Evolutionary conservation across 2,888 invertebrate genomes (phyloP).

Genomic region (Rhabditoides inermis): DNA sequence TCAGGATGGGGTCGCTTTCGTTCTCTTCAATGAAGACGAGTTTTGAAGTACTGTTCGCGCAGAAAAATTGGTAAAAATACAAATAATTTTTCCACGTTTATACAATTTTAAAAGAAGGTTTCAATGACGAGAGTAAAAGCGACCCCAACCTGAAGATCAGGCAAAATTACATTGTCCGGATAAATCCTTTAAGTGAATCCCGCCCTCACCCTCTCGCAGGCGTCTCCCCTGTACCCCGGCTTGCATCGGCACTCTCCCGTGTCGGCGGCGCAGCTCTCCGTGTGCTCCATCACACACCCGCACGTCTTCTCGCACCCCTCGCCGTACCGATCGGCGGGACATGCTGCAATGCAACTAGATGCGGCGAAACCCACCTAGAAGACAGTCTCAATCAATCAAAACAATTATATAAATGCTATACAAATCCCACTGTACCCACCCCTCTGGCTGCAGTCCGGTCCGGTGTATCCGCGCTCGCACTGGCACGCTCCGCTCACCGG

Average conservation of each 20-base stretch:
- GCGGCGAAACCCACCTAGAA: neutral
- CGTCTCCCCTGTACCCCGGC: slow-evolving; percentile 43
- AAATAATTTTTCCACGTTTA: too few relatives aligned
- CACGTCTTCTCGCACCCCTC: slow-evolving; percentile 36
- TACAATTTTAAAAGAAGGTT: too few relatives aligned
- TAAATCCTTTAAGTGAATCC: too few relatives aligned
- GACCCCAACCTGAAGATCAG: too few relatives aligned
- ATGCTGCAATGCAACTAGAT: slow-evolving; percentile 25
- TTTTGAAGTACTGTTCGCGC: too few relatives aligned
- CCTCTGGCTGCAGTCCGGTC: slow-evolving; percentile 24
- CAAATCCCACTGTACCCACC: slow-evolving; percentile 6
- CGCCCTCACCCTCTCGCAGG: too few relatives aligned
- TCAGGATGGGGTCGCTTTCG: too few relatives aligned
- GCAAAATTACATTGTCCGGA: too few relatives aligned
- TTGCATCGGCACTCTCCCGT: slow-evolving; percentile 49
- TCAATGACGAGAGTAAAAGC: too few relatives aligned
- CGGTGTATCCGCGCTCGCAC: slow-evolving; percentile 33
- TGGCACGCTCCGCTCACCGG: slow-evolving; percentile 39
- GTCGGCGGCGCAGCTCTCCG: slow-evolving; percentile 45
- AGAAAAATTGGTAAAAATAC: too few relatives aligned
- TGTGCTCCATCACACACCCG: slow-evolving; percentile 43
- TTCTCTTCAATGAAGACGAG: too few relatives aligned
- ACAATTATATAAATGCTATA: neutral
- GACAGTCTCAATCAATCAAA: neutral
- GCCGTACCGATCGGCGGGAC: slow-evolving; percentile 36